A percentile compares a stretch with the other conserved stretches of the same genome.
Evolutionary conservation across 2,888 invertebrate species (phyloP).

Genomic region (Drosophila eohydei): DNA sequence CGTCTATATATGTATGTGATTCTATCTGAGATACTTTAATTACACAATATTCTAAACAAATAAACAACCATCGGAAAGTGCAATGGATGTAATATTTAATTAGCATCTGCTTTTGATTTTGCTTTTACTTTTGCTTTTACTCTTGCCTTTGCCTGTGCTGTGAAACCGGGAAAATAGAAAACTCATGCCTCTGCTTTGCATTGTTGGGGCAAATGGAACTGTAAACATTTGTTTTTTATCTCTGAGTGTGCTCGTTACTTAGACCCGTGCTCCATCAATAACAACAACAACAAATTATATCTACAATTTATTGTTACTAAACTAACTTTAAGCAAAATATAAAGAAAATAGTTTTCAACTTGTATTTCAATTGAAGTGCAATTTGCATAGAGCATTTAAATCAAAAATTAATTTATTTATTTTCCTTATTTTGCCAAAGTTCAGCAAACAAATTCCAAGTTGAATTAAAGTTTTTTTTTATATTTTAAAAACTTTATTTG

Average conservation of each 20-base stretch:
- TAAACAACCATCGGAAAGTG: conserved; percentile 10
- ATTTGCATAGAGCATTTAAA: neutral
- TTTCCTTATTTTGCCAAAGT: too few species aligned
- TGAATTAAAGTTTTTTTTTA: too few species aligned
- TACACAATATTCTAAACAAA: conserved; percentile 18
- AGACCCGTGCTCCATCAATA: conserved; percentile 2
- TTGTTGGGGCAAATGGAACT: conserved; percentile 24
- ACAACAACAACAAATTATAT: conserved; percentile 6
- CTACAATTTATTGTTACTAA: conserved; percentile 3
- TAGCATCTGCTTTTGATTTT: neutral
- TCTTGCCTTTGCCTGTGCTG: conserved; percentile 23
- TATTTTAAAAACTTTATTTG: too few species aligned
- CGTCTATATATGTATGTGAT: neutral
- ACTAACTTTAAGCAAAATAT: neutral
- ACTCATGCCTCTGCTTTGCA: conserved; percentile 12
- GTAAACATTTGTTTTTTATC: conserved; percentile 52
- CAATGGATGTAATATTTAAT: conserved; percentile 14
- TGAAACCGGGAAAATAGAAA: conserved; percentile 10
- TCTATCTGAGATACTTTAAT: neutral
- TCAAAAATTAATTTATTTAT: too few species aligned
- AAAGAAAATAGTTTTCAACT: neutral
- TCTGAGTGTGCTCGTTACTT: conserved; percentile 20
- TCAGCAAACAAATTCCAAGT: too few species aligned
- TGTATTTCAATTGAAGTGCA: neutral
- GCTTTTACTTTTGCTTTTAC: conserved; percentile 7